phyloP scores from a whole-genome alignment of 2,113 vertebrate genomes.

The Upupa epops region DNA sequence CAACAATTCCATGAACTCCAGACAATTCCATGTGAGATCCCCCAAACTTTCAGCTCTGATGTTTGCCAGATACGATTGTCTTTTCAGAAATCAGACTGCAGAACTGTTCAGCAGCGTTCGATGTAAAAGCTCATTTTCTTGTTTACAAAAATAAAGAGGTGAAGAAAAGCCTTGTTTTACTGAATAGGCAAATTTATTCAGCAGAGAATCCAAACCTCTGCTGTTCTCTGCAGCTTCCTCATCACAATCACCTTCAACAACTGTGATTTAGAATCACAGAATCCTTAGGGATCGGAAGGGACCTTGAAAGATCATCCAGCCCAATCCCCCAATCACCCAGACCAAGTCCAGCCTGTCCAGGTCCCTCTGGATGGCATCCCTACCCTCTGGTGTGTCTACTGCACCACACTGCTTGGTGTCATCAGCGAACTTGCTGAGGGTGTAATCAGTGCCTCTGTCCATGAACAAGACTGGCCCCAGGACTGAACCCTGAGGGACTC shows the following conservation, averaged over 20 bases:
- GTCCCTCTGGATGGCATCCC: too few species aligned
- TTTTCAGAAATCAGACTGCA: constrained; percentile 19
- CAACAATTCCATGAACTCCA: constrained; percentile 39
- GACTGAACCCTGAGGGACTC: too few species aligned
- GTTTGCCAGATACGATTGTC: neutral
- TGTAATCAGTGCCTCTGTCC: too few species aligned
- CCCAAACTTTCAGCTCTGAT: constrained; percentile 42
- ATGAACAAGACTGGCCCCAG: too few species aligned
- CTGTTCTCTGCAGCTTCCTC: neutral
- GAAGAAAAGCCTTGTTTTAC: neutral
- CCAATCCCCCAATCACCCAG: too few species aligned
- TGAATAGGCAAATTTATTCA: neutral
- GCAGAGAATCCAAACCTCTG: neutral
- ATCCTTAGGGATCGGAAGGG: too few species aligned
- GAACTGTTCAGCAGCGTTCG: neutral
- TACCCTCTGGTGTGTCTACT: too few species aligned
- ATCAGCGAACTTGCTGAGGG: too few species aligned
- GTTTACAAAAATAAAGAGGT: neutral
- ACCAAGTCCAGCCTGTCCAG: too few species aligned
- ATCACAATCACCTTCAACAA: neutral
- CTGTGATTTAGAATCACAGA: too few species aligned
- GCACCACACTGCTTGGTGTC: too few species aligned
- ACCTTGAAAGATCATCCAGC: too few species aligned
- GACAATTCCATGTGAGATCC: constrained; percentile 38
- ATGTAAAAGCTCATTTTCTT: neutral